Base-by-base conservation (phyloP, 2,797 vertebrate genomes). In the Artibeus lituratus region DNA sequence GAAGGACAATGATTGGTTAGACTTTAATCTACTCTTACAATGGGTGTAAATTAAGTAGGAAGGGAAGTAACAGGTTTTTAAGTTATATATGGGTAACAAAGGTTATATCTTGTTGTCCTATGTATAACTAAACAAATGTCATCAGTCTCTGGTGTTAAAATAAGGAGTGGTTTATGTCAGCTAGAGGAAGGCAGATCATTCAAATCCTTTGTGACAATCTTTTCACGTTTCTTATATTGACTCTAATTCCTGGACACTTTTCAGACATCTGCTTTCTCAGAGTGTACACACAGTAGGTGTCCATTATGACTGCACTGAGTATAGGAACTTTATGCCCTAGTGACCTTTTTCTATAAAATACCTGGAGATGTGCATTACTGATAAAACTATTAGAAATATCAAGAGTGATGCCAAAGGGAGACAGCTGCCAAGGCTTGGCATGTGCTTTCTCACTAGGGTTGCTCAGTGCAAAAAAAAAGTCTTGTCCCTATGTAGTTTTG, bases 31-130 rank as follows among this genome's bases (percentile, higher is more conserved):
- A 39, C 7, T 32, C 65, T 90, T 57, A 42, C 7, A 73, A 4
- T 39, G 77, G 37, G 10, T 88, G 16, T 72, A 55, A 55, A 74
- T 9, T 37, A 92, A 22, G 35, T 55, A 73, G 22, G 26, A 88
- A 35, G n/a, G 19, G 5, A 91, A 65, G 21, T 53, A 87, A 85
- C 5, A 76, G 16, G 53, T 37, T 87, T 93, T 91, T 55, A 69
- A 93, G 29, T 82, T 67, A 55, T 57, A 16, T 70, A 39, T 77
- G 35, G 18, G 47, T 90, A 93, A 73, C 80, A 90, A 95, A 97
- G 67, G 37, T 94, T 85, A 87, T 44, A 8, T 24, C 9, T 88
- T 91, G 10, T 88, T 91, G 12, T 84, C 93, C 24, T 49, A 39
- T 44, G 37, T 80, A 95, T 88, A 81, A 57, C n/a, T 73, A 67